Evolutionary conservation across 2,797 vertebrate species (phyloP).

Genomic region (Pangasius macronema): DNA sequence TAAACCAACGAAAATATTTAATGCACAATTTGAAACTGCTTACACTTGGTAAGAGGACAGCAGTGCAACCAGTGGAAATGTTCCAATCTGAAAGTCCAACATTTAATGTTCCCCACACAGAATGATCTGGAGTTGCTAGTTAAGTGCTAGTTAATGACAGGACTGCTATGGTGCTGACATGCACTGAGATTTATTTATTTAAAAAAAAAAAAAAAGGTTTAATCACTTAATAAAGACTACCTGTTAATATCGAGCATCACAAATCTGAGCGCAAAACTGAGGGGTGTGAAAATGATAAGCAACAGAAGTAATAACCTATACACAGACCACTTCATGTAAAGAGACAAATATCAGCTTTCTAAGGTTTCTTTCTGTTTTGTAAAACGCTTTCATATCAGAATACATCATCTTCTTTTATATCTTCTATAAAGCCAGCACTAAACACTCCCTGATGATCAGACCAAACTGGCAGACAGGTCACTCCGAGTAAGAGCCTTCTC

Average conservation of each 20-base stretch:
- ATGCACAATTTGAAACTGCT: slow-evolving; percentile 39
- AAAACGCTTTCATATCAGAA: not conserved
- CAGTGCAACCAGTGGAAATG: slow-evolving; percentile 55
- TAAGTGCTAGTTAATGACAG: slow-evolving; percentile 46
- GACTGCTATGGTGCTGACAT: slow-evolving; percentile 16
- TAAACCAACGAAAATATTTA: slow-evolving; percentile 33
- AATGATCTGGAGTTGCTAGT: slow-evolving; percentile 25
- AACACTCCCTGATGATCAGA: slow-evolving; percentile 23
- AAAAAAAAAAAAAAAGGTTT: not conserved
- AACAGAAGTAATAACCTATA: slow-evolving; percentile 24
- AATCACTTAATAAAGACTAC: slow-evolving; percentile 34
- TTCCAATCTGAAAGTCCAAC: slow-evolving; percentile 46
- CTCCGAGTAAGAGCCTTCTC: not conserved
- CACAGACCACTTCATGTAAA: slow-evolving; percentile 20
- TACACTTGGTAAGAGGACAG: slow-evolving; percentile 54
- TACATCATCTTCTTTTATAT: not conserved
- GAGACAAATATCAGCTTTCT: not conserved
- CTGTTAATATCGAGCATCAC: slow-evolving; percentile 42
- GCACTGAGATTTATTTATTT: not conserved
- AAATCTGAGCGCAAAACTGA: slow-evolving; percentile 3
- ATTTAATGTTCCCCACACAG: slow-evolving; percentile 23
- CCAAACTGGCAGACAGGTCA: not conserved
- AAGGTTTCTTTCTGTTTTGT: not conserved
- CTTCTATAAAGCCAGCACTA: not conserved
- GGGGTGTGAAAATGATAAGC: slow-evolving; percentile 18